Conservation (phyloP, 2,888 invertebrate species). For the Campopleginae sp. region DNA sequence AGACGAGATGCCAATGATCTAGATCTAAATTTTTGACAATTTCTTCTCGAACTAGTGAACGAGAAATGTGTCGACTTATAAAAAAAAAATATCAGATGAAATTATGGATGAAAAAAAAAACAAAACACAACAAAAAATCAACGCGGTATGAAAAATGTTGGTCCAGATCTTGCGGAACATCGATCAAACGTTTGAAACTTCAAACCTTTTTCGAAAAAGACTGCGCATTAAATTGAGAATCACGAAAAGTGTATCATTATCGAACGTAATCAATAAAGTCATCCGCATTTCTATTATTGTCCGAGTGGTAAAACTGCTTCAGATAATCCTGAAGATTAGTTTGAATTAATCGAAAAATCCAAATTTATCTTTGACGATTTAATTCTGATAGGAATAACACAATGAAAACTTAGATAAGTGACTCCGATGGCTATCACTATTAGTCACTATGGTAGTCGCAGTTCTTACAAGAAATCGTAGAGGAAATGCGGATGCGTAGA, state of each 20-base stretch:
- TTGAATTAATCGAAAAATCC: conserved; percentile 19
- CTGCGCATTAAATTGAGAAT: conserved; percentile 14
- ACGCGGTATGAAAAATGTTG: background rate
- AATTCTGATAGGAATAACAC: conserved; percentile 8
- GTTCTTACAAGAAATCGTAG: background rate
- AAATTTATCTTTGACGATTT: background rate
- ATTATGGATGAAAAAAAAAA: too few relatives aligned
- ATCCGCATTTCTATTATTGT: background rate
- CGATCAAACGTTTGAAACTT: too few relatives aligned
- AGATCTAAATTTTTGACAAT: background rate
- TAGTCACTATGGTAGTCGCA: background rate
- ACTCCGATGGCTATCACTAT: background rate
- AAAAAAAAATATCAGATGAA: too few relatives aligned
- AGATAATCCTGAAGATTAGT: conserved; percentile 25
- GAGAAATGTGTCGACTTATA: too few relatives aligned
- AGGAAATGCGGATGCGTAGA: conserved; percentile 38
- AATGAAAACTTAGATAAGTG: conserved; percentile 1
- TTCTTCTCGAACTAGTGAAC: too few relatives aligned
- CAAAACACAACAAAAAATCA: background rate
- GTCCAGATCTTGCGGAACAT: background rate
- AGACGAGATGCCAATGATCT: background rate
- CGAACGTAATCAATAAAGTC: conserved; percentile 1
- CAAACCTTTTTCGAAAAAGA: background rate
- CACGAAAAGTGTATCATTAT: background rate
- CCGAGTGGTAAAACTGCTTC: conserved; percentile 1